Conservation (phyloP, 1,140 invertebrate species). For the Gonioctena quinquepunctata region DNA sequence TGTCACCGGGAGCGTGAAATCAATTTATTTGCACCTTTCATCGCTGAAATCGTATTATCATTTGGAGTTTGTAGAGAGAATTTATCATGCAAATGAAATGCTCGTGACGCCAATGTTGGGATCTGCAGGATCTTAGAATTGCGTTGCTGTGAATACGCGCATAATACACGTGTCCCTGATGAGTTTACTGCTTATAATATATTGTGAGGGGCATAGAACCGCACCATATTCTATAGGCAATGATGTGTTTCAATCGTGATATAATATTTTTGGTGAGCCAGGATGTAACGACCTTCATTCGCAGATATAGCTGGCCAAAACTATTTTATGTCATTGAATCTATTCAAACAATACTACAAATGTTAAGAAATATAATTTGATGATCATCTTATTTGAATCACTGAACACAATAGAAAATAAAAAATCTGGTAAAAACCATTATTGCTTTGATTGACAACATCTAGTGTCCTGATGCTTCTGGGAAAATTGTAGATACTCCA, state of each 20-base stretch:
- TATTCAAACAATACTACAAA: too few species aligned
- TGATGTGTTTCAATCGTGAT: background rate
- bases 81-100: slow-evolving; percentile 54
- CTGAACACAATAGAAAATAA: too few species aligned
- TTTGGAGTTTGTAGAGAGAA: slow-evolving; percentile 45
- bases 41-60: slow-evolving; percentile 51
- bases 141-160: slow-evolving; percentile 25
- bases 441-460: too few species aligned
- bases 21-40: slow-evolving; percentile 55
- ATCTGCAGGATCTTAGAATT: slow-evolving; percentile 19
- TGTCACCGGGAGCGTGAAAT: slow-evolving; percentile 54
- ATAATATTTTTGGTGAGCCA: too few species aligned
- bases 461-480: too few species aligned
- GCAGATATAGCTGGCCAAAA: too few species aligned
- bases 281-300: too few species aligned
- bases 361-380: too few species aligned
- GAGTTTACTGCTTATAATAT: slow-evolving; percentile 27
- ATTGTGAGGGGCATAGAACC: background rate
- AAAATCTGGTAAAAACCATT: too few species aligned
- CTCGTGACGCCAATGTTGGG: slow-evolving; percentile 34
- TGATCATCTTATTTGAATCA: too few species aligned
- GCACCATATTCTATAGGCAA: background rate
- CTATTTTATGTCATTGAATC: too few species aligned
- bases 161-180: slow-evolving; percentile 32
- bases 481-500: too few species aligned